Conservation (phyloP, 2,888 invertebrate species). For the Trissoscelio sp. region DNA sequence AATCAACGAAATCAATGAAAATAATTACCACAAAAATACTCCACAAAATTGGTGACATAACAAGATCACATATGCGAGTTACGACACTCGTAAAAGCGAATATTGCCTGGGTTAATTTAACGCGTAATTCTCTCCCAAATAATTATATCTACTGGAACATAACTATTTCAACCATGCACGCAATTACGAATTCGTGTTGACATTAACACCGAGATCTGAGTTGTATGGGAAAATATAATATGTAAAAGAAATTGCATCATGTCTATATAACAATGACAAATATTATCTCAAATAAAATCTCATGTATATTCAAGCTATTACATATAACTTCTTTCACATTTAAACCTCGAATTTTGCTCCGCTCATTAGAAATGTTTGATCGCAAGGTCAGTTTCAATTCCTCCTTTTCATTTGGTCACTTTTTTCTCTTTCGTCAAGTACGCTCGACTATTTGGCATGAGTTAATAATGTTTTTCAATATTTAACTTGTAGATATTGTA, state of each 20-base stretch:
- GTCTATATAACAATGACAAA: conserved; percentile 21
- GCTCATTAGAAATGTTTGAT: background rate
- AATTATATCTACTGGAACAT: background rate
- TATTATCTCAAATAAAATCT: conserved; percentile 27
- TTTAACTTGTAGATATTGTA: no score
- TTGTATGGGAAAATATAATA: conserved; percentile 30
- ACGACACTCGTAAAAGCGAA: no score
- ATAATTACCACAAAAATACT: no score
- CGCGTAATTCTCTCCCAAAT: background rate
- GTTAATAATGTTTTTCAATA: no score
- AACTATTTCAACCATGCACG: background rate
- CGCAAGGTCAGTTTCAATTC: background rate
- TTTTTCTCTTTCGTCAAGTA: background rate
- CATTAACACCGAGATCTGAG: conserved; percentile 29
- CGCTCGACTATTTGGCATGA: no score
- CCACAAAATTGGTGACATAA: no score
- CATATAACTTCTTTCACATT: conserved; percentile 17
- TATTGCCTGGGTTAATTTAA: no score
- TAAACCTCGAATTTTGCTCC: background rate
- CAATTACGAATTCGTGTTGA: conserved; percentile 27
- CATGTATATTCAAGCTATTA: conserved; percentile 41
- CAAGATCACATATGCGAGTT: no score
- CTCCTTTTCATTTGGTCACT: background rate
- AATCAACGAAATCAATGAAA: no score
- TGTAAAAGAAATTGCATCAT: conserved; percentile 44